Conservation (phyloP, 1,140 invertebrate species). For the Megalonaias nervosa region DNA sequence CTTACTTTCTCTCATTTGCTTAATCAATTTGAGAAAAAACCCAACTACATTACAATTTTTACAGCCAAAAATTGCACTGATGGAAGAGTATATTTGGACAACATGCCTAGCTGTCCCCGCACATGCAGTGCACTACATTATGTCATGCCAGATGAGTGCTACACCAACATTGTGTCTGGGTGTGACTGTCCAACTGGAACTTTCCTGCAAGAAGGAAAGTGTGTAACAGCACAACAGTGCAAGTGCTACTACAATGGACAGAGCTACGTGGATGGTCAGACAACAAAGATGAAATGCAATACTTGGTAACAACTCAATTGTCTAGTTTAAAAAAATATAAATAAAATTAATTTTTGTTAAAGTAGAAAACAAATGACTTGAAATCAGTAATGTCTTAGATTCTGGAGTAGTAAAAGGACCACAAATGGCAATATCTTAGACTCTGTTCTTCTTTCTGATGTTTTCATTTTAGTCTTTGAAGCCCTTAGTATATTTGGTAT, state of each 20-base stretch:
- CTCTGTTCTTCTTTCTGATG: no score
- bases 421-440: no score
- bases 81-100: no score
- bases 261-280: constrained; percentile 12
- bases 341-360: constrained; percentile 1
- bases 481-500: no score
- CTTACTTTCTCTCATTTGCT: no score
- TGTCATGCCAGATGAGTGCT: constrained; percentile 21
- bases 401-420: no score
- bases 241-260: constrained; percentile 32
- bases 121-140: constrained; percentile 28
- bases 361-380: background rate
- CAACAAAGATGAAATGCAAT: constrained; percentile 33
- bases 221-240: constrained; percentile 32
- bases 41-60: no score
- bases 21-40: no score
- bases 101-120: constrained; percentile 9
- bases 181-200: constrained; percentile 28
- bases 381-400: no score
- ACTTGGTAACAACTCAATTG: constrained; percentile 18
- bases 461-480: no score
- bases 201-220: constrained; percentile 33
- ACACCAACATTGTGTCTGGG: constrained; percentile 22
- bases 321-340: background rate
- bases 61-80: no score